These are phyloP conservation scores for Psammodynastes pulverulentus DNA, from an alignment of 2,113 vertebrate species.

Conservation along the genomic window DNA sequence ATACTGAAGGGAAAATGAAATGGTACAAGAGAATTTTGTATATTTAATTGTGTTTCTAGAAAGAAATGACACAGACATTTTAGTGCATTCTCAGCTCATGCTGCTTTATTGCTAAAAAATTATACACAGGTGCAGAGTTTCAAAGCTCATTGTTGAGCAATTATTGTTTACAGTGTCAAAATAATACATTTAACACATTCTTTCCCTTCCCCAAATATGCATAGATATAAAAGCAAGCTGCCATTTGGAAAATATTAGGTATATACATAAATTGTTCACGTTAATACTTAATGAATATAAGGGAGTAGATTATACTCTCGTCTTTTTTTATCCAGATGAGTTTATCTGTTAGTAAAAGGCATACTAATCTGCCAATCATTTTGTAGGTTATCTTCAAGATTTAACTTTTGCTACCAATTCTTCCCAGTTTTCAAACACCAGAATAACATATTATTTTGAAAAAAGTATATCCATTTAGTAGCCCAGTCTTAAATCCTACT, in stretches of 20 bases:
- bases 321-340: background rate
- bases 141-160: slow-evolving; percentile 69
- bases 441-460: slow-evolving; percentile 13
- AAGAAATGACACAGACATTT: slow-evolving; percentile 54
- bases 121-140: slow-evolving; percentile 76
- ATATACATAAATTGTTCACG: slow-evolving; percentile 61
- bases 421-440: slow-evolving; percentile 9
- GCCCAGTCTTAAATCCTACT: background rate
- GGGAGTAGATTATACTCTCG: slow-evolving; percentile 34
- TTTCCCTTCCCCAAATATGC: slow-evolving; percentile 72
- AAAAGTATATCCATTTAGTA: slow-evolving; percentile 14
- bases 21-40: background rate
- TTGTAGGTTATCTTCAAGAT: background rate
- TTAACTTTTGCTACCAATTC: background rate
- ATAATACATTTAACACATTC: slow-evolving; percentile 59
- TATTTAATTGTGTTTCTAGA: slow-evolving; percentile 13
- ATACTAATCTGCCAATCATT: background rate
- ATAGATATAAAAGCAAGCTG: slow-evolving; percentile 79
- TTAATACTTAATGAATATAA: slow-evolving; percentile 37
- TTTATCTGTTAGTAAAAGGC: slow-evolving; percentile 11
- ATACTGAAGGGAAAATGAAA: background rate
- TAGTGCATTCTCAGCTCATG: slow-evolving; percentile 77
- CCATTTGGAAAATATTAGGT: slow-evolving; percentile 68
- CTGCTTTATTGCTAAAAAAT: slow-evolving; percentile 77
- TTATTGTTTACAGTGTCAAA: slow-evolving; percentile 71